Conservation (phyloP, 2,113 vertebrate genomes). For the Grammomys dolichurus region DNA sequence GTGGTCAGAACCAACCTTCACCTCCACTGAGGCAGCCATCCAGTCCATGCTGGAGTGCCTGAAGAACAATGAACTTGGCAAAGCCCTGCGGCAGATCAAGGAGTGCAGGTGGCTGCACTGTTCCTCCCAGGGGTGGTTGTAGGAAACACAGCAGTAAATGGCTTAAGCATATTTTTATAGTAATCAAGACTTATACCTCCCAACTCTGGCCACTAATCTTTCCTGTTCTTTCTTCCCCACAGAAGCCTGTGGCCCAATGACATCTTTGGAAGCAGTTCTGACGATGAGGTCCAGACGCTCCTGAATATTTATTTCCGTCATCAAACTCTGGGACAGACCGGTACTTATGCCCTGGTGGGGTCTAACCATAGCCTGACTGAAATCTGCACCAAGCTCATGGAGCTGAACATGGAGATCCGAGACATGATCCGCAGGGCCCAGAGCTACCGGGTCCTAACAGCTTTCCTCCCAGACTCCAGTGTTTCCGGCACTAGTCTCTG, state of each 20-base stretch:
- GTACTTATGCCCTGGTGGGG: constrained; percentile 96
- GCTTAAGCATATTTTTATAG: background rate
- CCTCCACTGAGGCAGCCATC: constrained; percentile 95
- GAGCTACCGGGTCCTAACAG: constrained; percentile 92
- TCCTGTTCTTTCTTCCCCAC: constrained; percentile 75
- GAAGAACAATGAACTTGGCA: constrained; percentile 95
- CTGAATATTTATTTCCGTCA: constrained; percentile 98
- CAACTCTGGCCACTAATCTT: constrained; percentile 37
- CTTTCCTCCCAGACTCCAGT: constrained; percentile 95
- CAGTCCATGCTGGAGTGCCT: constrained; percentile 97
- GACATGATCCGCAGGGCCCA: constrained; percentile 95
- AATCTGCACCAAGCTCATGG: constrained; percentile 95
- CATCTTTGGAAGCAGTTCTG: constrained; percentile 95
- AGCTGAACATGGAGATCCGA: constrained; percentile 95
- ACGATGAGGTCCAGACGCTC: constrained; percentile 96
- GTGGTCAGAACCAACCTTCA: constrained; percentile 89
- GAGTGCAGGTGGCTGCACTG: constrained; percentile 93
- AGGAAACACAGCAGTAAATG: background rate
- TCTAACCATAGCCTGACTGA: constrained; percentile 96
- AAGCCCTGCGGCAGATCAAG: constrained; percentile 94
- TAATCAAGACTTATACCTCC: background rate
- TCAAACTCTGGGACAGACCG: constrained; percentile 96
- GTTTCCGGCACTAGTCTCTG: constrained; percentile 95
- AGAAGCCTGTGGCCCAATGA: constrained; percentile 96
- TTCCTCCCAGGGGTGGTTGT: background rate